Evolutionary conservation across 2,797 vertebrate genomes (phyloP).

Genomic region (Ceryle rudis): DNA sequence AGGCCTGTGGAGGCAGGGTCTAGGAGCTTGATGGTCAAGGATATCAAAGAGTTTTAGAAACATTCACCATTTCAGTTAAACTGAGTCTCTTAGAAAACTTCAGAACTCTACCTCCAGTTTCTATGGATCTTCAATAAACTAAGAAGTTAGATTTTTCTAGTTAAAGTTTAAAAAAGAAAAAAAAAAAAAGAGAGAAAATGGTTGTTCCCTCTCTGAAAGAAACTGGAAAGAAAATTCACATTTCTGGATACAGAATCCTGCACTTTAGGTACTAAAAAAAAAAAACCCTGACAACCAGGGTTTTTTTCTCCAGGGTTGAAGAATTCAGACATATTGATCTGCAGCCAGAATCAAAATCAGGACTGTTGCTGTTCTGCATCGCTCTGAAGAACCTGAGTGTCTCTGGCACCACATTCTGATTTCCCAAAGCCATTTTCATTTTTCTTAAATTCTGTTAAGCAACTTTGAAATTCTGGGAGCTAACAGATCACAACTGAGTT

Average conservation of each 20-base stretch:
- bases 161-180: neutral
- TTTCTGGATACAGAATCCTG: neutral
- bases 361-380: neutral
- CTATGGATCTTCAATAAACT: neutral
- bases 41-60: neutral
- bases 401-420: neutral
- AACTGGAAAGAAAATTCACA: neutral
- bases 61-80: neutral
- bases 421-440: neutral
- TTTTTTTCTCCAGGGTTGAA: too few relatives aligned
- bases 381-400: neutral
- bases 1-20: neutral
- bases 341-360: neutral
- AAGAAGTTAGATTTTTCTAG: neutral
- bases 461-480: neutral
- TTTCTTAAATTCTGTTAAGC: neutral
- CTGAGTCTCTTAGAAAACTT: neutral
- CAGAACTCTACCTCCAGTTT: neutral
- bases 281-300: too few relatives aligned
- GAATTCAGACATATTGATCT: neutral
- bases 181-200: neutral
- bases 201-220: neutral
- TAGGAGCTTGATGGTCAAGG: neutral
- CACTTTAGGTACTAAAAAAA: neutral
- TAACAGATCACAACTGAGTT: neutral